Evolutionary conservation across 2,113 vertebrate genomes (phyloP).

Genomic region (Notechis scutatus): DNA sequence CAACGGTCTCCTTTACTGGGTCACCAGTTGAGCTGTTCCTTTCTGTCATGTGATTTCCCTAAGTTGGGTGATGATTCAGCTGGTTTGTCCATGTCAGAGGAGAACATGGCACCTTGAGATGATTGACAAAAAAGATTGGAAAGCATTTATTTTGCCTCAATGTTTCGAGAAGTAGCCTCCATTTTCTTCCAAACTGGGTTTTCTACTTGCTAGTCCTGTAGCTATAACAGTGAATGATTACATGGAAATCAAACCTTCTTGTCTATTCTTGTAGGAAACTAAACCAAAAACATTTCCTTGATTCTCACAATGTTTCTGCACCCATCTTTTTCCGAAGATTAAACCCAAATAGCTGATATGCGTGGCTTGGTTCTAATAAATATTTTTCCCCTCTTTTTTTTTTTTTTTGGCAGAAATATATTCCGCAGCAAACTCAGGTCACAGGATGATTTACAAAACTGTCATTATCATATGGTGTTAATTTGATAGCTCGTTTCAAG

Average conservation of each 20-base stretch:
- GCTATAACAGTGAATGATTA: too few relatives aligned
- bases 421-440: conserved; percentile 57
- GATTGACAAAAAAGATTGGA: not conserved
- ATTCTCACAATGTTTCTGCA: not conserved
- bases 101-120: not conserved
- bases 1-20: not conserved
- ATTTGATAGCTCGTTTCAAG: conserved; percentile 59
- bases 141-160: not conserved
- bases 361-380: conserved; percentile 32
- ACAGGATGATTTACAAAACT: conserved; percentile 60
- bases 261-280: not conserved
- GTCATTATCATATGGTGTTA: conserved; percentile 60
- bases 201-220: not conserved
- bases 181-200: not conserved
- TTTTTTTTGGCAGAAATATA: conserved; percentile 33
- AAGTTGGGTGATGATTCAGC: not conserved
- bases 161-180: not conserved
- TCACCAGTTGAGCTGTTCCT: not conserved
- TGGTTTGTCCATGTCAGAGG: not conserved
- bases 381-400: not conserved
- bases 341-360: conserved; percentile 28
- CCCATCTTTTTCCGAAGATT: not conserved
- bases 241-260: not conserved
- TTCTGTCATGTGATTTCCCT: not conserved
- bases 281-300: not conserved